Evolutionary conservation across 2,888 invertebrate genomes (phyloP), one percentile per base, ranked within the genome.

Genomic region (Philopedon plagiatum): DNA sequence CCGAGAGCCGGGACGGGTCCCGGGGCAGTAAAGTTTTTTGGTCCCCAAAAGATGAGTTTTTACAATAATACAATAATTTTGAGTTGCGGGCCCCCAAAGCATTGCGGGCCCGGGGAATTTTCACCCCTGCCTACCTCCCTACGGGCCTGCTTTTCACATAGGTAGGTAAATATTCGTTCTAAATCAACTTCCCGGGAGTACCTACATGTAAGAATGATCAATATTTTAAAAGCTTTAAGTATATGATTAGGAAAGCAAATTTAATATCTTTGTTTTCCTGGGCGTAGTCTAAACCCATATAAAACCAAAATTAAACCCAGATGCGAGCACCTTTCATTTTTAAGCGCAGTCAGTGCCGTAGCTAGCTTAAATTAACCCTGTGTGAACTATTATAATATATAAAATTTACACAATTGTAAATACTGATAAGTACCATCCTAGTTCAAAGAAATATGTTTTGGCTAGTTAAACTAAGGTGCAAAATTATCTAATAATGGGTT

Each of bases 191-290:
- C 46, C 44, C n/a, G n/a, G n/a, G n/a, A n/a, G 21, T 37, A 15
- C 26, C 3, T 15, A 39, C 39, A 26, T 37, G 58, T 34, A 9
- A 23, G 62, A 15, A 56, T 58, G 57, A 60, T 57, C 39, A 51
- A 63, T 58, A 58, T 70, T 57, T 63, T 70, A 63, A 57, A 32
- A 51, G 61, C 63, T 56, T 57, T 70, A 70, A 70, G 56, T 64
- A 41, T 44, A 57, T 70, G 70, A 70, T 70, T 70, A 70, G 58
- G 58, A 64, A 63, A 63, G 70, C 63, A 70, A 70, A 70, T 71
- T 66, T 71, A 71, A 71, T 66, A 66, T 71, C 71, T 49, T 66
- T 66, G 66, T 71, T 71, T 71, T 71, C 66, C 61, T 66, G 41
- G 44, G 41, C 39, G 44, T 44, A 61, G 66, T 56, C 58, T 70